Evolutionary conservation across 2,113 vertebrate species (phyloP).

Genomic region (Herpailurus yagouaroundi): DNA sequence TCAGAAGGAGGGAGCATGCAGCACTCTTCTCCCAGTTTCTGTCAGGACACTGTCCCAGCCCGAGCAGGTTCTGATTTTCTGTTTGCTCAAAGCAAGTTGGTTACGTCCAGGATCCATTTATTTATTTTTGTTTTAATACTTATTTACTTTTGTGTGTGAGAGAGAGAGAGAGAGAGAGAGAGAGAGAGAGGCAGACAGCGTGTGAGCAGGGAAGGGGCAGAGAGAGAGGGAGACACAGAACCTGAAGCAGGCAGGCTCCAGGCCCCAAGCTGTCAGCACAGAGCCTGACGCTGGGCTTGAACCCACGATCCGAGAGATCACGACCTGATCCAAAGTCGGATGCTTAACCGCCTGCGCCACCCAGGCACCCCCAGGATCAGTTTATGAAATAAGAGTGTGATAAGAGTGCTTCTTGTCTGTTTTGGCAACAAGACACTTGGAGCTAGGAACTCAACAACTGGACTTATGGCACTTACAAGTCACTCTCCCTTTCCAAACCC

Average conservation of each 20-base stretch:
- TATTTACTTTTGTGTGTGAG: too few species aligned
- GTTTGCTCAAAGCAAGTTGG: constrained; percentile 41
- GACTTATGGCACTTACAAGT: neutral
- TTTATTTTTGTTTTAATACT: neutral
- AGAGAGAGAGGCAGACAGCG: too few species aligned
- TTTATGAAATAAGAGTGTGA: constrained; percentile 61
- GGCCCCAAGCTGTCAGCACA: too few species aligned
- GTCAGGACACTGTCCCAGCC: neutral
- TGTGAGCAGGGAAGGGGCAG: too few species aligned
- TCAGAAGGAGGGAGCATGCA: neutral
- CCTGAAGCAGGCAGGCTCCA: too few species aligned
- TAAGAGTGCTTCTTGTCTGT: constrained; percentile 48
- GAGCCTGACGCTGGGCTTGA: too few species aligned
- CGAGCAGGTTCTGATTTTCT: constrained; percentile 43
- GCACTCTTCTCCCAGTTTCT: neutral
- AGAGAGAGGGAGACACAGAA: too few species aligned
- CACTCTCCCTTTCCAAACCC: constrained; percentile 15
- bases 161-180: too few species aligned
- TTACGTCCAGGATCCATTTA: constrained; percentile 29
- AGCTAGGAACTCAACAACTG: constrained; percentile 58
- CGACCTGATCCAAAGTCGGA: too few species aligned
- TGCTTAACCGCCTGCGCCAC: too few species aligned
- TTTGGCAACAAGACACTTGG: constrained; percentile 48
- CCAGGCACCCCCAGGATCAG: neutral
- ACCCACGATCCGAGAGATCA: too few species aligned